Conservation (phyloP, 92 coral and sea anemone species). For the Palythoa grandiflora region DNA sequence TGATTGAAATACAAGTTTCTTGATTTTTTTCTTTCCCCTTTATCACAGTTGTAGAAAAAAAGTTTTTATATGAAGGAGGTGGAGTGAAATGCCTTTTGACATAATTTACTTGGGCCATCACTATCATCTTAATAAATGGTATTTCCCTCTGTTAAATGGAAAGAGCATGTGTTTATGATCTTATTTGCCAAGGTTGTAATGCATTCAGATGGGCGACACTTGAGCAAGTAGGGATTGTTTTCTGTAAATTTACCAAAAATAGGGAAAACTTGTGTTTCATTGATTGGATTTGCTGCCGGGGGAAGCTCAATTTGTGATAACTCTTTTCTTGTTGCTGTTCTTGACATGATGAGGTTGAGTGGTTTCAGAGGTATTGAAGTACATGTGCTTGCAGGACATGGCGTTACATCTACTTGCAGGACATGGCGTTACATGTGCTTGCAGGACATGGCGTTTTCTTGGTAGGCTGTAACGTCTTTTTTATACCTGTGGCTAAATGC, state of each 20-base stretch:
- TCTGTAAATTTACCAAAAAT: slow-evolving; percentile 36
- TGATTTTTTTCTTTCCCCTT: slow-evolving; percentile 48
- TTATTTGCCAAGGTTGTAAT: background rate
- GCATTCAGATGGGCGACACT: slow-evolving; percentile 36
- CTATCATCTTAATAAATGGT: slow-evolving; percentile 23
- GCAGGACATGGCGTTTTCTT: no score
- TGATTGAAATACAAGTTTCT: slow-evolving; percentile 56
- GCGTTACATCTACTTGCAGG: no score
- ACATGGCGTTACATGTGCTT: no score
- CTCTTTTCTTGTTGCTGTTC: no score
- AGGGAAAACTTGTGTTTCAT: background rate
- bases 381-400: no score
- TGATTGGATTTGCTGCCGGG: slow-evolving; percentile 20
- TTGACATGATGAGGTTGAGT: slow-evolving; percentile 29
- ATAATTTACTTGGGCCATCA: background rate
- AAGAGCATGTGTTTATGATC: slow-evolving; percentile 20
- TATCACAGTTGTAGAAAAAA: slow-evolving; percentile 38
- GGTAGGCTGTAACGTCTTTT: no score
- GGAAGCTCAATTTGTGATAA: slow-evolving; percentile 36
- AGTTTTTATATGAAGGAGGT: slow-evolving; percentile 16
- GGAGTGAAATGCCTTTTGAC: slow-evolving; percentile 31
- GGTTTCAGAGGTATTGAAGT: background rate
- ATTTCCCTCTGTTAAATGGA: slow-evolving; percentile 22
- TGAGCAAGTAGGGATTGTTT: slow-evolving; percentile 25
- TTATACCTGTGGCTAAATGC: no score